Percentiles rank a stretch among this genome's conserved stretches.
Evolutionary conservation across 2,797 vertebrate genomes (phyloP).

Genomic region (Chelidonichthys spinosus): DNA sequence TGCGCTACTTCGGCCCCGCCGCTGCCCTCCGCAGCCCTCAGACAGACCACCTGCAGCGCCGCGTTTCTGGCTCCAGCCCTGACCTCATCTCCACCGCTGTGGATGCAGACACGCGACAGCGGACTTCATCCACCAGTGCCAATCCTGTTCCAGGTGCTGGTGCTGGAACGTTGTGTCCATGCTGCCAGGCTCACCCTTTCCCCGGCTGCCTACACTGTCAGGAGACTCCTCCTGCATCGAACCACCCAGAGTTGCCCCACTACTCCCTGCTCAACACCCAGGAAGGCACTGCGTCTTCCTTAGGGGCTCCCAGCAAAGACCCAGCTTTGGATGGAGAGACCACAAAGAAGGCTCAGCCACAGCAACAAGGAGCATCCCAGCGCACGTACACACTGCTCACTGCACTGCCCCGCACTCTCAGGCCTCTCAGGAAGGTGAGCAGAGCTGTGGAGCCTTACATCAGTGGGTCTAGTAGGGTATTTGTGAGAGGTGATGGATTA

Average conservation of each 20-base stretch:
- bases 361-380: constrained; percentile 75
- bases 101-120: constrained; percentile 86
- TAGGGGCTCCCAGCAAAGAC: constrained; percentile 56
- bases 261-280: constrained; percentile 77
- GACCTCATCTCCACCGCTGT: constrained; percentile 93
- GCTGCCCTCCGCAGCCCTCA: constrained; percentile 95
- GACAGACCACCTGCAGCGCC: constrained; percentile 91
- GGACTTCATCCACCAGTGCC: constrained; percentile 73
- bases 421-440: constrained; percentile 91
- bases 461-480: constrained; percentile 10
- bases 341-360: constrained; percentile 62
- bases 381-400: constrained; percentile 80
- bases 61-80: constrained; percentile 89
- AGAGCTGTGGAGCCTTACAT: not conserved
- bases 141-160: constrained; percentile 58
- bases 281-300: constrained; percentile 70
- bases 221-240: constrained; percentile 70
- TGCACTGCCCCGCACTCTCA: constrained; percentile 86
- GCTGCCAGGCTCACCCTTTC: constrained; percentile 87
- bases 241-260: constrained; percentile 79
- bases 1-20: constrained; percentile 95
- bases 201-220: constrained; percentile 88
- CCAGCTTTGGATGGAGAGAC: constrained; percentile 54
- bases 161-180: constrained; percentile 82
- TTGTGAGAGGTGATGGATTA: constrained; percentile 17